phyloP scores from a whole-genome alignment of 2,888 invertebrate species.

The Apamea anceps region DNA sequence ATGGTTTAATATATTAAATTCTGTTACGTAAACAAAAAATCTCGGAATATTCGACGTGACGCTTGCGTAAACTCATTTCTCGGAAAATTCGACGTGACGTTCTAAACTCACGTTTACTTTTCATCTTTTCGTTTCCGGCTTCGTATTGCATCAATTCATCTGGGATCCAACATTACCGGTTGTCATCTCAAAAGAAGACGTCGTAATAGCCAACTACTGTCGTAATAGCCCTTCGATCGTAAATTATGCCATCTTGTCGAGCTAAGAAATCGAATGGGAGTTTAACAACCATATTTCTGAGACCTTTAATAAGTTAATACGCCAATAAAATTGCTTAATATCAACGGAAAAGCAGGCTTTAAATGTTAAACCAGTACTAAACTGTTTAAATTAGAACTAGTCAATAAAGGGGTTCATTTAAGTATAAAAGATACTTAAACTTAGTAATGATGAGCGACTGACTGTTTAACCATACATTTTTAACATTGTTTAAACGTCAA shows the following conservation, averaged over 20 bases:
- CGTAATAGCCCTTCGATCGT: constrained; percentile 21
- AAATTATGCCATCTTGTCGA: constrained; percentile 20
- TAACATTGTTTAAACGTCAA: neutral
- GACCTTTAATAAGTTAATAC: constrained; percentile 42
- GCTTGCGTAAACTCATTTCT: too few relatives aligned
- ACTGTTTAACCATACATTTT: neutral
- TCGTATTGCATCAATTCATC: constrained; percentile 1
- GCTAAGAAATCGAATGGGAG: constrained; percentile 13
- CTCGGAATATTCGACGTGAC: too few relatives aligned
- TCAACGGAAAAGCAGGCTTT: constrained; percentile 9
- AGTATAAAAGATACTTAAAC: neutral
- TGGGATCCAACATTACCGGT: neutral
- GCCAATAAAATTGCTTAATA: constrained; percentile 28
- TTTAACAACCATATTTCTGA: constrained; percentile 31
- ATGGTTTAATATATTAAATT: neutral
- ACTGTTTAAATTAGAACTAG: neutral
- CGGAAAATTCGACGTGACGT: neutral
- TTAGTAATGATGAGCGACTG: neutral
- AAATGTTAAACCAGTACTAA: constrained; percentile 6
- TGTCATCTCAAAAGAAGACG: constrained; percentile 1
- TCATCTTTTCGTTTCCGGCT: neutral
- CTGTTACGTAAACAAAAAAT: neutral
- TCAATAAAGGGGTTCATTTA: neutral
- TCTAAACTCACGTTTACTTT: neutral
- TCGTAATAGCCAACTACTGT: neutral